Conservation (phyloP, 2,113 vertebrate genomes). For the Xiphophorus couchianus region DNA sequence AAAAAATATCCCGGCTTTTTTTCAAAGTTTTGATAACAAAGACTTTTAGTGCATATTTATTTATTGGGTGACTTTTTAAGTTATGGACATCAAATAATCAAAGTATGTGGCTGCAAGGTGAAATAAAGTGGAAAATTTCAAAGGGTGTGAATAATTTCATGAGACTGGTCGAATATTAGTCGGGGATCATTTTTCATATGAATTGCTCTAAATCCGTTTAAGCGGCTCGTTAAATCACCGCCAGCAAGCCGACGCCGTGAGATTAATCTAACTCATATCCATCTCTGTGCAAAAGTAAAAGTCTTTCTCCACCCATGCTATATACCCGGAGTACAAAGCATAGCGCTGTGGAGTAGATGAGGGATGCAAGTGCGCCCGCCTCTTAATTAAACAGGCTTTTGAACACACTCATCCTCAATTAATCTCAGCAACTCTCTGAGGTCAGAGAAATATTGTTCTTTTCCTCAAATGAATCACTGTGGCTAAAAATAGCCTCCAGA, state of each 20-base stretch:
- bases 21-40: no score
- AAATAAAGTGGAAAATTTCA: neutral
- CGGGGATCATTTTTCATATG: neutral
- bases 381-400: constrained; percentile 19
- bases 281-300: neutral
- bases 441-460: constrained; percentile 33
- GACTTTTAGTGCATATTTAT: no score
- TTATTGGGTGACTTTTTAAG: no score
- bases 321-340: neutral
- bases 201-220: neutral
- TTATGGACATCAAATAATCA: no score
- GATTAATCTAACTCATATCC: constrained; percentile 45
- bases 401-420: constrained; percentile 10
- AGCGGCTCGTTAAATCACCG: constrained; percentile 6
- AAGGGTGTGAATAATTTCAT: neutral
- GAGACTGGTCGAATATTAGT: neutral
- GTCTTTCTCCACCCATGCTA: neutral
- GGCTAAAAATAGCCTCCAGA: constrained; percentile 43
- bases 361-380: constrained; percentile 6
- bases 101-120: neutral
- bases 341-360: constrained; percentile 20
- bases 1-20: no score
- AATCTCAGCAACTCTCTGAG: constrained; percentile 17
- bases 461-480: constrained; percentile 23
- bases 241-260: constrained; percentile 47